phyloP scores from a whole-genome alignment of 2,113 vertebrate genomes.

The Entosphenus tridentatus region DNA sequence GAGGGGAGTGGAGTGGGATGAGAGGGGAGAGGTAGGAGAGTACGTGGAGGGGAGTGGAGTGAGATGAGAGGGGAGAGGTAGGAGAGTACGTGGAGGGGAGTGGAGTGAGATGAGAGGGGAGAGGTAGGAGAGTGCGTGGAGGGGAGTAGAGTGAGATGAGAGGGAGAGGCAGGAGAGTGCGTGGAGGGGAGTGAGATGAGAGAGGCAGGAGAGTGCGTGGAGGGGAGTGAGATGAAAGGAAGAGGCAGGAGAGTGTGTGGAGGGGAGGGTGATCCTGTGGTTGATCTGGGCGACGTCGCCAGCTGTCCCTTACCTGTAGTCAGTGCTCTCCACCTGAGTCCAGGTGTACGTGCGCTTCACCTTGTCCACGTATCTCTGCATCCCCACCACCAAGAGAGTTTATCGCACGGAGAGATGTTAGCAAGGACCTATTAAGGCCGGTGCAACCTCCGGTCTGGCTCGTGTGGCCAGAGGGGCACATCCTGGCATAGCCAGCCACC shows the following conservation, averaged over 20 bases:
- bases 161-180: background rate
- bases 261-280: background rate
- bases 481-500: too few species aligned
- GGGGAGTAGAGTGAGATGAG: background rate
- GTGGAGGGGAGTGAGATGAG: conserved; percentile 11
- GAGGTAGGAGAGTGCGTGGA: background rate
- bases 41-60: background rate
- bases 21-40: background rate
- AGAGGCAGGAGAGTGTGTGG: conserved; percentile 12
- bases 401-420: too few species aligned
- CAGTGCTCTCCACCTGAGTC: conserved; percentile 73
- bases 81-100: background rate
- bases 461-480: too few species aligned
- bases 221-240: conserved; percentile 10
- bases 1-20: background rate
- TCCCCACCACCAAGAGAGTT: too few species aligned
- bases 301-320: conserved; percentile 58
- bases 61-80: background rate
- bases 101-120: background rate
- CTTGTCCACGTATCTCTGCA: conserved; percentile 78
- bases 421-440: too few species aligned
- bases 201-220: conserved; percentile 12
- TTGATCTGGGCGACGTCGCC: background rate
- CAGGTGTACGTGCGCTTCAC: conserved; percentile 68
- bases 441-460: too few species aligned